Evolutionary conservation across 2,888 invertebrate species (phyloP).

Genomic region (Eudemis profundana): DNA sequence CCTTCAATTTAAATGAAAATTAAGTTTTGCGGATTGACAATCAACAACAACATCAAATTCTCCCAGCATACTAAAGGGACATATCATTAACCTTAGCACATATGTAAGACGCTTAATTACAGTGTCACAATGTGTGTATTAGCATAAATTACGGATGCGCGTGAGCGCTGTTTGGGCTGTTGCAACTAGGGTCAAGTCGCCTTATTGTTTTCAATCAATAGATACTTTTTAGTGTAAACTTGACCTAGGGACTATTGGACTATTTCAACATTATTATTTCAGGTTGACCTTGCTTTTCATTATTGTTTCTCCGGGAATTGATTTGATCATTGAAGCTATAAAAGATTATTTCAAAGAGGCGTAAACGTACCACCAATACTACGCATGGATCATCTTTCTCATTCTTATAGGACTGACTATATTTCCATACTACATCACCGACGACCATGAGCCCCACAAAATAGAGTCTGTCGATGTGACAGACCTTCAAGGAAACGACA

Average conservation of each 20-base stretch:
- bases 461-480: no score
- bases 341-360: no score
- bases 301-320: no score
- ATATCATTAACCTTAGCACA: slow-evolving; percentile 4
- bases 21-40: no score
- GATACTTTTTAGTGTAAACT: slow-evolving; percentile 36
- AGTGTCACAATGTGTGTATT: slow-evolving; percentile 13
- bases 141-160: slow-evolving; percentile 23
- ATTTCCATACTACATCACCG: no score
- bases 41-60: neutral
- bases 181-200: slow-evolving; percentile 27
- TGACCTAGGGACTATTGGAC: slow-evolving; percentile 30
- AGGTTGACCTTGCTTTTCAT: neutral
- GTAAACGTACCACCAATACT: no score
- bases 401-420: no score
- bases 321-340: no score
- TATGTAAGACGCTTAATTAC: slow-evolving; percentile 12
- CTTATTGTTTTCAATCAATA: slow-evolving; percentile 27
- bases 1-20: no score
- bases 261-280: slow-evolving; percentile 21
- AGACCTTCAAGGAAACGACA: no score
- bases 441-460: no score
- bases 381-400: no score
- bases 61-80: neutral
- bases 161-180: slow-evolving; percentile 23